Conservation (phyloP, 2,888 invertebrate genomes). For the Rhamnusium bicolor region DNA sequence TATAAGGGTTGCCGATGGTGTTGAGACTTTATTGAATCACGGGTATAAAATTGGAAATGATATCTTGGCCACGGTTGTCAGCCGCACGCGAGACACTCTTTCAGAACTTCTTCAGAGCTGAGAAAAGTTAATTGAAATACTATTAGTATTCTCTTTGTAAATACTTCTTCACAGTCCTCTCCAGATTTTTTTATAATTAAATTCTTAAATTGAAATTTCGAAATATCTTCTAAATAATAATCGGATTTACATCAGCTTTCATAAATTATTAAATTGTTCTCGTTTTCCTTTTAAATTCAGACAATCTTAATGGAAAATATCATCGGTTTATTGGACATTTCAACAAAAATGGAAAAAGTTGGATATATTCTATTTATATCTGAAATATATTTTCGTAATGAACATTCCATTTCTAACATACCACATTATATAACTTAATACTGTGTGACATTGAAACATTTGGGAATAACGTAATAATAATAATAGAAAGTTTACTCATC, state of each 20-base stretch:
- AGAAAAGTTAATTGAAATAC: conserved; percentile 69
- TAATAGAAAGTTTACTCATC: too few species aligned
- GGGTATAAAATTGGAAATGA: conserved; percentile 69
- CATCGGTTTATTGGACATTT: neutral
- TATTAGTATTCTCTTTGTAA: conserved; percentile 67
- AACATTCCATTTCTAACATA: too few species aligned
- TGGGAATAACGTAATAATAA: too few species aligned
- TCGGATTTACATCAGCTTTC: conserved; percentile 34
- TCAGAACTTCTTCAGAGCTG: conserved; percentile 64
- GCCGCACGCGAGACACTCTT: conserved; percentile 66
- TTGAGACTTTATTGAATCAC: conserved; percentile 69
- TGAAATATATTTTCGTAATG: neutral
- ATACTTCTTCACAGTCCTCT: conserved; percentile 60
- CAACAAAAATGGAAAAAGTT: neutral
- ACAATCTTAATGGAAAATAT: conserved; percentile 14
- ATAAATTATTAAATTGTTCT: conserved; percentile 36
- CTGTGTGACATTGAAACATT: too few species aligned
- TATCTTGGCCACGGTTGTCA: conserved; percentile 68
- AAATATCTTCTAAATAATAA: conserved; percentile 32
- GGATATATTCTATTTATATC: neutral
- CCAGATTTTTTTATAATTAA: conserved; percentile 66
- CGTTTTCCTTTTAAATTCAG: neutral
- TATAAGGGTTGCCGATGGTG: conserved; percentile 69
- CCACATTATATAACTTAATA: too few species aligned
- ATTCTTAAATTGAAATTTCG: conserved; percentile 64